Percentiles rank a stretch among this genome's conserved stretches.
These are phyloP conservation scores for Denticeps clupeoides DNA, from an alignment of 2,797 vertebrate genomes.

Conservation along the genomic window DNA sequence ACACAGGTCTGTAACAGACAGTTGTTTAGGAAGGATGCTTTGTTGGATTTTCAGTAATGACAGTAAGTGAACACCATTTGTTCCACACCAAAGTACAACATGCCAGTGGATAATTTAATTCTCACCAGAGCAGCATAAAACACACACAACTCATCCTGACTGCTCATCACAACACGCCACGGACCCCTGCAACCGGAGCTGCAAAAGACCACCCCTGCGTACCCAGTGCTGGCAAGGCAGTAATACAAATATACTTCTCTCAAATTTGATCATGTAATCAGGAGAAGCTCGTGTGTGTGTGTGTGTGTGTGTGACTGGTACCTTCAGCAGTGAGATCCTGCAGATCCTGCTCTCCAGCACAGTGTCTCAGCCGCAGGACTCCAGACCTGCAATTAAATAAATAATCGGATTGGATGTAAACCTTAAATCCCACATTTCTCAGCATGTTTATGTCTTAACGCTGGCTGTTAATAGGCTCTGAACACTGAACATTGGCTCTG, in stretches of 20 bases:
- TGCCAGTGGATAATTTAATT: background rate
- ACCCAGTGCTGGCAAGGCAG: no score
- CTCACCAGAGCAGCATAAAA: background rate
- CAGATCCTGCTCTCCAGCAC: background rate
- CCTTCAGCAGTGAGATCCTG: constrained; percentile 8
- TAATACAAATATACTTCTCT: no score
- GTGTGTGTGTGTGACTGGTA: background rate
- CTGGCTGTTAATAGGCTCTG: no score
- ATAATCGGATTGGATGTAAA: background rate
- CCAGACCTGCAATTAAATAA: background rate
- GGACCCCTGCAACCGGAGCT: no score
- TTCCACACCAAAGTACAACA: background rate
- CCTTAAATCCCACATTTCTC: no score
- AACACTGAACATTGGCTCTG: no score
- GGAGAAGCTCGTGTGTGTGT: no score
- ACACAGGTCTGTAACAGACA: background rate
- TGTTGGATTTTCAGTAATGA: background rate
- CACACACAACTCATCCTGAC: background rate
- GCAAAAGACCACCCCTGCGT: no score
- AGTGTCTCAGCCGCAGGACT: background rate
- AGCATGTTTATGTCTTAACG: no score
- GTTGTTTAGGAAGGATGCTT: no score
- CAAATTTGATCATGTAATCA: background rate
- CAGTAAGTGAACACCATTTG: background rate
- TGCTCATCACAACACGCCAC: no score